phyloP scores from a whole-genome alignment of 2,888 invertebrate genomes.

The Caradrina kadenii region DNA sequence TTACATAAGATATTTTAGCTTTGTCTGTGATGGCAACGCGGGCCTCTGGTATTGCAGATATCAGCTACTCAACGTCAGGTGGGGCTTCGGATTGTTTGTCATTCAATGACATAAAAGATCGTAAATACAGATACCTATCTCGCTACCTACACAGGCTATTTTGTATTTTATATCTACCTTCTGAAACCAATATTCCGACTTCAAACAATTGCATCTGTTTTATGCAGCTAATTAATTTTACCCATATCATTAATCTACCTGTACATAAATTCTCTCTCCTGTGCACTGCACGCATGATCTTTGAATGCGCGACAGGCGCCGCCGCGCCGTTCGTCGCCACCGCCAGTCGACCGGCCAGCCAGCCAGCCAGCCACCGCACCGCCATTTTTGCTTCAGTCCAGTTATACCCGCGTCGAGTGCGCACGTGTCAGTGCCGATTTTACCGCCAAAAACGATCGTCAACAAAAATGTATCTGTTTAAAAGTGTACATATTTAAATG shows the following conservation, averaged over 20 bases:
- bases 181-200: neutral
- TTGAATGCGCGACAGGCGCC: conserved; percentile 69
- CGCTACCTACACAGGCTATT: neutral
- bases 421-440: conserved; percentile 68
- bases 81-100: no score
- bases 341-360: conserved; percentile 60
- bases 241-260: conserved; percentile 44
- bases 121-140: no score
- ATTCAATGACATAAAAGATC: no score
- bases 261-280: conserved; percentile 63
- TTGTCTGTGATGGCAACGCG: no score
- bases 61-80: no score
- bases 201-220: conserved; percentile 25
- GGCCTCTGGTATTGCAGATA: no score
- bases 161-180: conserved; percentile 11
- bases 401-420: conserved; percentile 73
- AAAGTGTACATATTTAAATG: conserved; percentile 65
- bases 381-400: conserved; percentile 85
- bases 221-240: conserved; percentile 30
- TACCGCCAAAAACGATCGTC: conserved; percentile 74
- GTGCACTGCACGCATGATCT: conserved; percentile 77
- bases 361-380: conserved; percentile 58
- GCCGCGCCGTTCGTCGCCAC: conserved; percentile 64
- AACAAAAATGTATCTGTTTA: conserved; percentile 73
- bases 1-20: no score